Evolutionary conservation across 2,113 vertebrate genomes (phyloP).

Genomic region (Aegotheles bennettii): DNA sequence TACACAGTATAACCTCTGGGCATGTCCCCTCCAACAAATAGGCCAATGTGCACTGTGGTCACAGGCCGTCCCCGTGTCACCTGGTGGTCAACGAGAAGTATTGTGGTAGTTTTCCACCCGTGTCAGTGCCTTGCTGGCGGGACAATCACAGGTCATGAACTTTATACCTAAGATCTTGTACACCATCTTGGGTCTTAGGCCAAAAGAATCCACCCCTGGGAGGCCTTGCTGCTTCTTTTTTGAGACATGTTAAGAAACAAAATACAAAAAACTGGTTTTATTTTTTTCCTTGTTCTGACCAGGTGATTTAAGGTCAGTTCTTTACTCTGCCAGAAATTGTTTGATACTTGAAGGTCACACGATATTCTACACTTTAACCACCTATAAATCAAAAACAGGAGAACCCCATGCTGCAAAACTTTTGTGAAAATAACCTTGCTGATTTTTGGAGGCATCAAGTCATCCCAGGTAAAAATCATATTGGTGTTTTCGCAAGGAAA

Average conservation of each 20-base stretch:
- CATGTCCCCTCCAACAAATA: background rate
- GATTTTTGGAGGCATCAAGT: background rate
- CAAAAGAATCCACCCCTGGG: background rate
- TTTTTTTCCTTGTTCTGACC: background rate
- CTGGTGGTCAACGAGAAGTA: background rate
- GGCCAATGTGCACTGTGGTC: rapidly evolving
- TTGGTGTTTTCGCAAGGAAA: rapidly evolving
- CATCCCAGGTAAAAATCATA: background rate
- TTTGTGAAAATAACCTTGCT: background rate
- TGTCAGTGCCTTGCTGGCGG: background rate
- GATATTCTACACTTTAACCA: background rate
- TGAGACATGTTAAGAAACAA: background rate
- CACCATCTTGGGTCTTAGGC: too few relatives aligned
- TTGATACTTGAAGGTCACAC: rapidly evolving
- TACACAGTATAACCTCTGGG: rapidly evolving
- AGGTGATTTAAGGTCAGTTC: background rate
- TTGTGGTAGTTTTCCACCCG: rapidly evolving
- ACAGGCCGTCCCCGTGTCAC: background rate
- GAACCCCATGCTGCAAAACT: background rate
- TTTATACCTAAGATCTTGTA: background rate
- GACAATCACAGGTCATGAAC: background rate
- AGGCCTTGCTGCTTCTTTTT: background rate
- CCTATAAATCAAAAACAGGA: background rate
- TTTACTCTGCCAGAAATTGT: background rate
- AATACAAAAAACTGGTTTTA: background rate